Evolutionary conservation across 2,113 vertebrate genomes (phyloP), one percentile per base, ranked within the genome.

Genomic region (Actenoides hombroni): DNA sequence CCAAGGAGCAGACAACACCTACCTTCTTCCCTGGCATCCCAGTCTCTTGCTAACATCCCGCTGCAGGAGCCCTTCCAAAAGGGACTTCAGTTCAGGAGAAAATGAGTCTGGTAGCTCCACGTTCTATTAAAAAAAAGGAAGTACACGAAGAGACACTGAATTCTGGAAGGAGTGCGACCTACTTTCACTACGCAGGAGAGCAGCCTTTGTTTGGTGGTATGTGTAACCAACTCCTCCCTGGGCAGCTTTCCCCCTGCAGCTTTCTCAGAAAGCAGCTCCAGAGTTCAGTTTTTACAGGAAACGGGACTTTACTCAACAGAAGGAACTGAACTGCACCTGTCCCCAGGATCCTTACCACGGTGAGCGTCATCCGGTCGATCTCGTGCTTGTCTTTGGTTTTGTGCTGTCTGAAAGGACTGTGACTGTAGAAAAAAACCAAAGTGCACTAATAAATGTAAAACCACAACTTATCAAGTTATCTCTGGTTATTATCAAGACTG

Each of bases 351-450:
- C 98, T 99, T 98, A 99, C 99, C 99, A 99, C 99, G 16, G 99
- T 99, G 85, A 99, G 99, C 0, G 99, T 99, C 99, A 99, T 99
- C 86, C 99, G 98, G 98, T 99, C 99, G 4, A 99, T 99, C 98
- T 99, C 99, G 2, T 99, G 99, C 98, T 99, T 99, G 92, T 99
- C 99, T 99, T 99, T 99, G 98, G 99, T 99, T 98, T 99, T 99
- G 97, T 99, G 99, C 92, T 99, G 99, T 83, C 99, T 98, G 98
- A 99, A 99, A 59, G 99, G 99, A 97, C 99, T 99, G 98, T 99
- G 99, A 65, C 99, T 99, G 97, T 7, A 39, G 29, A 75, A 68
- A 51, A 82, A 3, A 89, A 95, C 64, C n/a, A 85, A 64, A 67
- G 61, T 4, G 48, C 37, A 69, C 69, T 24, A 46, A 17, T 44